Evolutionary conservation across 1,140 invertebrate species (phyloP).

Genomic region (Paraescarpia echinospica): DNA sequence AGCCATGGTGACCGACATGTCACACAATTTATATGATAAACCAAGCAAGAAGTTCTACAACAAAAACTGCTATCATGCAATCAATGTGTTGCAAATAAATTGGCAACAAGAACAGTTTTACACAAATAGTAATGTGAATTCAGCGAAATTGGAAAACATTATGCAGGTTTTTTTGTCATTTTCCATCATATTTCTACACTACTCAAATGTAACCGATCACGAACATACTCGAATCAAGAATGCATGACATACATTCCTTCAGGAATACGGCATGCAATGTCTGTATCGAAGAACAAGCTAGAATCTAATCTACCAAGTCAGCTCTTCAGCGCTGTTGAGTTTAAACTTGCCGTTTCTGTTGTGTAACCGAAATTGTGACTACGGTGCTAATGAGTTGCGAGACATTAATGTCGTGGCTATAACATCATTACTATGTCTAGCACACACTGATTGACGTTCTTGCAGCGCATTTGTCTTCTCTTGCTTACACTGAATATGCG

Average conservation of each 20-base stretch:
- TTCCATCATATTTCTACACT: not conserved
- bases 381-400: too few relatives aligned
- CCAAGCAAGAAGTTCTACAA: not conserved
- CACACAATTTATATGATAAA: not conserved
- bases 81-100: not conserved
- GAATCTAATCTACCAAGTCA: not conserved
- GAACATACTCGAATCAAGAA: not conserved
- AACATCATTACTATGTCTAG: too few relatives aligned
- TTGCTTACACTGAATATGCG: too few relatives aligned
- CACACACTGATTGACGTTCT: not conserved
- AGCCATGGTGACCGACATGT: not conserved
- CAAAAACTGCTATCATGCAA: not conserved
- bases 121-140: not conserved
- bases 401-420: too few relatives aligned
- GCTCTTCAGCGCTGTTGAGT: not conserved
- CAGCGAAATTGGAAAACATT: not conserved
- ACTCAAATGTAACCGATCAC: not conserved
- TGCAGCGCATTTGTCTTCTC: not conserved
- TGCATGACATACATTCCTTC: not conserved
- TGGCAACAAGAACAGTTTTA: not conserved
- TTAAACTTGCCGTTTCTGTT: not conserved
- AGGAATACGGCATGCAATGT: not conserved
- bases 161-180: not conserved
- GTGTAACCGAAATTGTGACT: too few relatives aligned
- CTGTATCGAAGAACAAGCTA: not conserved